Percentiles rank a stretch among this genome's conserved stretches.
phyloP scores from a whole-genome alignment of 2,888 invertebrate genomes.

The Trissoscelio sp. region DNA sequence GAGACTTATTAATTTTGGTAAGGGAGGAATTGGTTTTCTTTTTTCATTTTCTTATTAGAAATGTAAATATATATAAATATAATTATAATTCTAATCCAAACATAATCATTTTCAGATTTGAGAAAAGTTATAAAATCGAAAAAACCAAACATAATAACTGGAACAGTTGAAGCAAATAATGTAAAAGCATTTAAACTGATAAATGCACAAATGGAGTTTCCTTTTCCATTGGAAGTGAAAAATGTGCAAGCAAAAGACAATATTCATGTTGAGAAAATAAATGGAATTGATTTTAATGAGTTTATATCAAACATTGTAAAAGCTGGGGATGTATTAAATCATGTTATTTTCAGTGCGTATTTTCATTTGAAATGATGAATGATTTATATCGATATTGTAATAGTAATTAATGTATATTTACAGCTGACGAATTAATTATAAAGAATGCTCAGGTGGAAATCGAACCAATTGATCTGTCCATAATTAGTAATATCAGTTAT shows the following conservation, averaged over 20 bases:
- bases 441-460: no score
- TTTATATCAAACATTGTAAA: slow-evolving; percentile 81
- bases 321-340: slow-evolving; percentile 81
- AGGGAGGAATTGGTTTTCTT: no score
- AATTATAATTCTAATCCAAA: no score
- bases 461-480: slow-evolving; percentile 22
- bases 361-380: neutral
- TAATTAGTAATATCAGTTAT: slow-evolving; percentile 51
- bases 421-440: slow-evolving; percentile 75
- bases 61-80: slow-evolving; percentile 33
- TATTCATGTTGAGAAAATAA: slow-evolving; percentile 81
- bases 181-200: slow-evolving; percentile 63
- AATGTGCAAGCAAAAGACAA: slow-evolving; percentile 79
- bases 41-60: no score
- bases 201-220: slow-evolving; percentile 57
- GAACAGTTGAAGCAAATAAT: slow-evolving; percentile 63
- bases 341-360: slow-evolving; percentile 47
- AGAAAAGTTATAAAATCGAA: slow-evolving; percentile 35
- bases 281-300: slow-evolving; percentile 79
- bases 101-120: slow-evolving; percentile 7
- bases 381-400: slow-evolving; percentile 13
- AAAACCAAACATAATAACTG: neutral
- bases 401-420: slow-evolving; percentile 23
- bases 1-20: slow-evolving; percentile 39
- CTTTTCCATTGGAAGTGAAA: slow-evolving; percentile 68